These are phyloP conservation scores for Calameuta idolon DNA, from an alignment of 2,888 invertebrate genomes.

Conservation along the genomic window DNA sequence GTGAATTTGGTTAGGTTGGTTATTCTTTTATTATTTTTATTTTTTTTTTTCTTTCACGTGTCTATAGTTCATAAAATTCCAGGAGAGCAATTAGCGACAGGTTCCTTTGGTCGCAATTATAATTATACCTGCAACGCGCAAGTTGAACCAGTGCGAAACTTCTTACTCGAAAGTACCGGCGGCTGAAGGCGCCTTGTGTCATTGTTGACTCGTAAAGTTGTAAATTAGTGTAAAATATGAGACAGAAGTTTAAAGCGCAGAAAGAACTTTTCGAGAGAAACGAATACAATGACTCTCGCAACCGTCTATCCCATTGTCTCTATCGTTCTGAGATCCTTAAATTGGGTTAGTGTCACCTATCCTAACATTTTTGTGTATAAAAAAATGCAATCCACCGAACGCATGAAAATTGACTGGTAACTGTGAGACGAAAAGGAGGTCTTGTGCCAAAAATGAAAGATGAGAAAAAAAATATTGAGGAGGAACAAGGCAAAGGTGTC, in stretches of 20 bases:
- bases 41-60: not conserved
- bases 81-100: not conserved
- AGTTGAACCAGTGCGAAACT: not conserved
- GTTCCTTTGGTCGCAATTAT: not conserved
- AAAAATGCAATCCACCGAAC: not conserved
- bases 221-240: not conserved
- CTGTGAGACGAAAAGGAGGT: not conserved
- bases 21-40: too few relatives aligned
- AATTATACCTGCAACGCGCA: not conserved
- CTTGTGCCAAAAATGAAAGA: conserved; percentile 12
- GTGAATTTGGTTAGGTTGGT: not conserved
- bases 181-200: not conserved
- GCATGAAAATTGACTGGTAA: not conserved
- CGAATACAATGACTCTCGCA: not conserved
- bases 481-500: conserved; percentile 22
- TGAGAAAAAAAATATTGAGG: conserved; percentile 5
- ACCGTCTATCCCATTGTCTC: not conserved
- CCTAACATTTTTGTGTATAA: not conserved
- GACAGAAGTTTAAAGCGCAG: not conserved
- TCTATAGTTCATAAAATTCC: not conserved
- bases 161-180: not conserved
- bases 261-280: not conserved
- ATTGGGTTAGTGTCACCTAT: not conserved
- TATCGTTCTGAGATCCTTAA: not conserved
- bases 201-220: not conserved